Conservation (phyloP, 2,113 vertebrate species). For the Nibea coibor region DNA sequence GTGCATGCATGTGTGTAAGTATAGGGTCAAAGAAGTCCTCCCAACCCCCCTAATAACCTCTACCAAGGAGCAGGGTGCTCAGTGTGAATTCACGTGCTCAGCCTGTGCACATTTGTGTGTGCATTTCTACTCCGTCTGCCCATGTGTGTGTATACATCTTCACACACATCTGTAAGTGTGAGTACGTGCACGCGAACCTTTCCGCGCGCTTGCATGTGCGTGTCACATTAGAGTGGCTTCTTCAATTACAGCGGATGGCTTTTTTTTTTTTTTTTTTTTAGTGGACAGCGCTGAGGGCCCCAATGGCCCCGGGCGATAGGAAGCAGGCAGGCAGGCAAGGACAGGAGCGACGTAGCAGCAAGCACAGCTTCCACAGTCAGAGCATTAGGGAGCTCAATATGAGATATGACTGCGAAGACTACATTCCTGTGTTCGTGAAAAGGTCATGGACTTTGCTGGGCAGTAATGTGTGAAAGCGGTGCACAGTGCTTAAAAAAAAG, state of each 20-base stretch:
- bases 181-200: slow-evolving; percentile 37
- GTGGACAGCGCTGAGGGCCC: slow-evolving; percentile 82
- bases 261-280: slow-evolving; percentile 58
- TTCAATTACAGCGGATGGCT: slow-evolving; percentile 80
- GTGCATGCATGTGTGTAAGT: slow-evolving; percentile 19
- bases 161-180: slow-evolving; percentile 17
- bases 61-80: slow-evolving; percentile 45
- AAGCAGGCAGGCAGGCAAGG: slow-evolving; percentile 69
- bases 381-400: slow-evolving; percentile 83
- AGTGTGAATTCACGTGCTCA: slow-evolving; percentile 17
- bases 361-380: slow-evolving; percentile 68
- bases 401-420: slow-evolving; percentile 84
- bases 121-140: background rate
- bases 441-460: slow-evolving; percentile 82
- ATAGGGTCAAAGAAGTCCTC: slow-evolving; percentile 34
- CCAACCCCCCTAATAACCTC: slow-evolving; percentile 47
- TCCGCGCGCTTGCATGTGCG: slow-evolving; percentile 37
- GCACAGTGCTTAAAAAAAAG: slow-evolving; percentile 66
- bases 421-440: slow-evolving; percentile 80
- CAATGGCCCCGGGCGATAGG: slow-evolving; percentile 72
- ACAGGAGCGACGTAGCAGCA: slow-evolving; percentile 71
- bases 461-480: slow-evolving; percentile 83
- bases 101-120: slow-evolving; percentile 4
- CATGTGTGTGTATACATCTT: slow-evolving; percentile 12
- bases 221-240: slow-evolving; percentile 82